phyloP scores from a whole-genome alignment of 2,888 invertebrate species.

The Nasonia oneida region DNA sequence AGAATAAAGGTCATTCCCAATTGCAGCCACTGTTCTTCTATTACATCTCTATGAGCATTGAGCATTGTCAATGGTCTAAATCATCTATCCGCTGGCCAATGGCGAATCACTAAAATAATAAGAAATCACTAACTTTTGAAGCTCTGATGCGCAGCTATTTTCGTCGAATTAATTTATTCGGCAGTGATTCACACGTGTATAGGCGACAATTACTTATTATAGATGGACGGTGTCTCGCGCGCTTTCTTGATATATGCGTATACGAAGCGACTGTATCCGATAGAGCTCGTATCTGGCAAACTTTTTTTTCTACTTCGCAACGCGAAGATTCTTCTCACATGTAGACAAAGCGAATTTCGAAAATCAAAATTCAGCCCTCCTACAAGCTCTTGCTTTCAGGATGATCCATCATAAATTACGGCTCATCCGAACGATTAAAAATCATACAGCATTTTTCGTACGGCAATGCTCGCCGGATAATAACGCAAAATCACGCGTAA shows the following conservation, averaged over 20 bases:
- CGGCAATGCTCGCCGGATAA: no score
- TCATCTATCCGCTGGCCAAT: no score
- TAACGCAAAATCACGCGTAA: not conserved
- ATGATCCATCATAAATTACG: not conserved
- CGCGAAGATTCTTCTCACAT: not conserved
- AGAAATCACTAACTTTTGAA: no score
- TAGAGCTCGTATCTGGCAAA: not conserved
- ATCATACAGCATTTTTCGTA: no score
- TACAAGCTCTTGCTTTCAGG: not conserved
- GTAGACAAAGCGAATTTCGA: not conserved
- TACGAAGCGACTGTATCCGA: not conserved
- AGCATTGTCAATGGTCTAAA: no score
- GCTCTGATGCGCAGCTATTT: no score
- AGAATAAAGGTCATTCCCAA: no score
- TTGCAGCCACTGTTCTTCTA: no score
- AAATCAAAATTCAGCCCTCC: constrained; percentile 8
- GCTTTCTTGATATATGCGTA: not conserved
- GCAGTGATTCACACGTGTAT: not conserved
- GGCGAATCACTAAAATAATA: no score
- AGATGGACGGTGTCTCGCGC: not conserved
- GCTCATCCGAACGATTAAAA: no score
- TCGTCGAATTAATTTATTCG: constrained; percentile 17
- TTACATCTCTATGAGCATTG: no score
- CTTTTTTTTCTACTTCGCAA: not conserved
- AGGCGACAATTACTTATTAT: not conserved